These are phyloP conservation scores for Brachionus calyciflorus DNA, from an alignment of 1,140 invertebrate genomes.

Conservation along the genomic window DNA sequence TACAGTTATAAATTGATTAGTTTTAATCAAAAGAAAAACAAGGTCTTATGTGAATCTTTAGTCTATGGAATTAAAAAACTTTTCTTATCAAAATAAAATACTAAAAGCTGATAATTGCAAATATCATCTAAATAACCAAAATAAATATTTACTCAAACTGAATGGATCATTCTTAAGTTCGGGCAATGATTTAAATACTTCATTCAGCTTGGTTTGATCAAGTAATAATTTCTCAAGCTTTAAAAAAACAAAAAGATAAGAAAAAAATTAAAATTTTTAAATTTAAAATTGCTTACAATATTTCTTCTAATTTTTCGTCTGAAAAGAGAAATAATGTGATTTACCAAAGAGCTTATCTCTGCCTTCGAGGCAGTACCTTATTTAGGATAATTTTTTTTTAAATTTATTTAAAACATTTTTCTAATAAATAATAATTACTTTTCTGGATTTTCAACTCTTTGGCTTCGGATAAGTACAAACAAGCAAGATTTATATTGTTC, in stretches of 20 bases:
- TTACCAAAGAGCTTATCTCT: slow-evolving; percentile 4
- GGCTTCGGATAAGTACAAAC: not conserved
- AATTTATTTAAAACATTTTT: not conserved
- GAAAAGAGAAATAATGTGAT: slow-evolving; percentile 7
- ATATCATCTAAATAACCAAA: too few relatives aligned
- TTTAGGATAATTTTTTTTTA: not conserved
- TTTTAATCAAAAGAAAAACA: not conserved
- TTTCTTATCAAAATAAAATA: too few relatives aligned
- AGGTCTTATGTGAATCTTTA: too few relatives aligned
- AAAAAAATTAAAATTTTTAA: not conserved
- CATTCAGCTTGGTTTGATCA: not conserved
- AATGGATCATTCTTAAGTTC: slow-evolving; percentile 23
- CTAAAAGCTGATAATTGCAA: too few relatives aligned
- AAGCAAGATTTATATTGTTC: not conserved
- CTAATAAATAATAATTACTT: not conserved
- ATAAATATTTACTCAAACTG: not conserved
- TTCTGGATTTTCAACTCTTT: not conserved
- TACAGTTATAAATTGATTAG: not conserved
- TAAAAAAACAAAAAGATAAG: not conserved
- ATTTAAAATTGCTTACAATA: not conserved
- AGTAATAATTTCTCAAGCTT: slow-evolving; percentile 14
- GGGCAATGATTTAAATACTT: not conserved
- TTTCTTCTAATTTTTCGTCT: slow-evolving; percentile 11
- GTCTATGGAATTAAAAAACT: too few relatives aligned
- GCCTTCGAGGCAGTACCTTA: not conserved